phyloP scores from a whole-genome alignment of 2,797 vertebrate genomes.

The Sebastes steindachneri region DNA sequence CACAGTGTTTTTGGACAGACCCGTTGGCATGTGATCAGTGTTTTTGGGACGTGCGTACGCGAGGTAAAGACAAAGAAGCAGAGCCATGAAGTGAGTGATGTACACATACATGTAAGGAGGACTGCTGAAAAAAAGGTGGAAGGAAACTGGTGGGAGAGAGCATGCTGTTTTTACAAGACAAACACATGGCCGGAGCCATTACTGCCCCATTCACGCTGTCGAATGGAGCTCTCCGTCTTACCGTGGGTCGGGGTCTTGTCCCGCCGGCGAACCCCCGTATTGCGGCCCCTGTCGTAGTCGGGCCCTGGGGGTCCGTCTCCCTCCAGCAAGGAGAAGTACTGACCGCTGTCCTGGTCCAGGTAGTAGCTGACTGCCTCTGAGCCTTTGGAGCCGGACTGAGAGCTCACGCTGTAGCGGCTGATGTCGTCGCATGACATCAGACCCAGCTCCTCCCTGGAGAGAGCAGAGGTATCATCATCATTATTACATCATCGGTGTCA shows the following conservation, averaged over 20 bases:
- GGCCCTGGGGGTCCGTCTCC: conserved; percentile 83
- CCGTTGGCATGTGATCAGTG: conserved; percentile 43
- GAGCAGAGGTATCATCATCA: conserved; percentile 26
- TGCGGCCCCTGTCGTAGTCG: conserved; percentile 88
- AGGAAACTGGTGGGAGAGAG: conserved; percentile 13
- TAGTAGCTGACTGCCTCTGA: conserved; percentile 91
- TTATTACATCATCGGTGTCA: conserved; percentile 2
- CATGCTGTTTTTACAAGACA: conserved; percentile 17
- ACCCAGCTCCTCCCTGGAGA: conserved; percentile 88
- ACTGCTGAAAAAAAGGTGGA: conserved; percentile 20
- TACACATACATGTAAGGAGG: conserved; percentile 34
- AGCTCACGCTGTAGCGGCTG: conserved; percentile 88
- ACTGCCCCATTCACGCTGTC: not conserved
- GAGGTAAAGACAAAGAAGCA: conserved; percentile 44
- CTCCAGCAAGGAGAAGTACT: conserved; percentile 91
- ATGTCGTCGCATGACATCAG: conserved; percentile 93
- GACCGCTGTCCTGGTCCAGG: conserved; percentile 90
- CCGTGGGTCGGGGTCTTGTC: conserved; percentile 93
- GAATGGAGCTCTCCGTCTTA: conserved; percentile 59
- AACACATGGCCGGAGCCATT: not conserved
- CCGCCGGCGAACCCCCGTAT: conserved; percentile 87
- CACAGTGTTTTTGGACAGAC: conserved; percentile 45
- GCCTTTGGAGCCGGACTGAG: conserved; percentile 86
- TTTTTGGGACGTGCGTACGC: conserved; percentile 28
- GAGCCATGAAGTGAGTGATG: conserved; percentile 55